phyloP scores from a whole-genome alignment of 2,888 invertebrate species.

The Molorchus minor region DNA sequence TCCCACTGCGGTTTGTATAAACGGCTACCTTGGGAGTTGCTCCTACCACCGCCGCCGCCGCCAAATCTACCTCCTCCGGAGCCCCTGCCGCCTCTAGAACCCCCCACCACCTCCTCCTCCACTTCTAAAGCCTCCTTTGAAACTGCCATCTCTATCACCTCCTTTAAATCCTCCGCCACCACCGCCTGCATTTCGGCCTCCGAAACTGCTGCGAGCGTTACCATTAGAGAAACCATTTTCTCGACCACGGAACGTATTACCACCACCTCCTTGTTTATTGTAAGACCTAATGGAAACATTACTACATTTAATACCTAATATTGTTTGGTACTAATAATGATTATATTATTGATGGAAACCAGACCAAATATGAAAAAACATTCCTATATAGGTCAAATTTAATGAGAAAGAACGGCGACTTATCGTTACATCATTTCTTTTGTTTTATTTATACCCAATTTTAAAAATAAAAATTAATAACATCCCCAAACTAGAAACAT shows the following conservation, averaged over 20 bases:
- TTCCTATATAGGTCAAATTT: too few species aligned
- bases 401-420: too few species aligned
- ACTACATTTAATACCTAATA: too few species aligned
- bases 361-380: too few species aligned
- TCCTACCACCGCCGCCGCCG: conserved; percentile 50
- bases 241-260: conserved; percentile 50
- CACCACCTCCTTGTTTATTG: conserved; percentile 33
- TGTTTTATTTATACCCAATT: too few species aligned
- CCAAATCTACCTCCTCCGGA: conserved; percentile 32
- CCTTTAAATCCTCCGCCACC: conserved; percentile 41
- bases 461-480: too few species aligned
- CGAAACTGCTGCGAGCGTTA: conserved; percentile 53
- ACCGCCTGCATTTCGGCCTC: conserved; percentile 59
- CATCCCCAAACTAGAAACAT: too few species aligned
- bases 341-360: too few species aligned
- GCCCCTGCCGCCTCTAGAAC: conserved; percentile 48
- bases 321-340: too few species aligned
- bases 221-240: conserved; percentile 53
- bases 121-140: not conserved
- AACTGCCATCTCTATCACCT: conserved; percentile 40
- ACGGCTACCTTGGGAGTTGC: conserved; percentile 63
- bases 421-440: too few species aligned
- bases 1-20: conserved; percentile 78
- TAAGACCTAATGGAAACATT: conserved; percentile 12
- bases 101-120: conserved; percentile 52